phyloP scores from a whole-genome alignment of 2,113 vertebrate species.

The Psephotus haematonotus region DNA sequence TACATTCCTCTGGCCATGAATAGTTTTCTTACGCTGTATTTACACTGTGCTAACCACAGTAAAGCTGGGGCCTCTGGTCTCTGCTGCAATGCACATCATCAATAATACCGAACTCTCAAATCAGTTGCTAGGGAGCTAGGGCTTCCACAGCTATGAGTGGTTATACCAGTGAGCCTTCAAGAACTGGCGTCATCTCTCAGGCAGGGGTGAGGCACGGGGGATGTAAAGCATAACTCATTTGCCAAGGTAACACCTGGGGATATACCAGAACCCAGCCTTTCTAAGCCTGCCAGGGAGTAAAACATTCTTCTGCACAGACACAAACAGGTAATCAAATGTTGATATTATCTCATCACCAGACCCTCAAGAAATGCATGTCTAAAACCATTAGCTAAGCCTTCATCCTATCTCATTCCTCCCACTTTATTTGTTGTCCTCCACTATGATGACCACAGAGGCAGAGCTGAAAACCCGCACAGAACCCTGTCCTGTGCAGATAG shows the following conservation, averaged over 20 bases:
- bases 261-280: background rate
- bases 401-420: background rate
- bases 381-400: background rate
- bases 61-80: background rate
- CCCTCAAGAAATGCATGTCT: background rate
- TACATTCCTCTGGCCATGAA: background rate
- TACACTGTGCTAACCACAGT: background rate
- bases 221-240: background rate
- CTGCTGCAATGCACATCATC: background rate
- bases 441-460: background rate
- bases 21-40: background rate
- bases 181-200: background rate
- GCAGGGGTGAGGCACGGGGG: background rate
- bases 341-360: background rate
- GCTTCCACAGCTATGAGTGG: background rate
- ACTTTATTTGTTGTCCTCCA: background rate
- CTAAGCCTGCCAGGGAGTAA: rapidly evolving
- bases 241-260: background rate
- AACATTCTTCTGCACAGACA: background rate
- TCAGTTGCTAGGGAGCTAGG: background rate
- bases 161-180: background rate
- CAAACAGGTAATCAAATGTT: background rate
- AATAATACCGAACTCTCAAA: background rate
- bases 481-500: background rate
- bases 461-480: background rate